Percentiles rank a stretch among this genome's conserved stretches.
Conservation (phyloP, 2,113 vertebrate genomes). For the Limanda limanda region DNA sequence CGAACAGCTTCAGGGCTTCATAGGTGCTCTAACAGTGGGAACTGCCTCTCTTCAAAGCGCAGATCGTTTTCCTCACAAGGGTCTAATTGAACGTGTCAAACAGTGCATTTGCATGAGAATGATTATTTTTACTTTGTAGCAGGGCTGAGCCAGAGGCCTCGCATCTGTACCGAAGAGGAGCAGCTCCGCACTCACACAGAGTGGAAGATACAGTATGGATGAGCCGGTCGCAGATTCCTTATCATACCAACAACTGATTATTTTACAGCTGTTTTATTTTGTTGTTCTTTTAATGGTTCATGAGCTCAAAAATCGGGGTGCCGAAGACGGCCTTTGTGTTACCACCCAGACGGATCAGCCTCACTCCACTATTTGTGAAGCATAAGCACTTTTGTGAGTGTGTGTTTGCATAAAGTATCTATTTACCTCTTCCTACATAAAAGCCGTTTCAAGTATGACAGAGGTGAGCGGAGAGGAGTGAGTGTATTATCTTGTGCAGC, state of each 20-base stretch:
- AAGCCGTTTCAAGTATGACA: constrained; percentile 56
- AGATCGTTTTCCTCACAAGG: constrained; percentile 67
- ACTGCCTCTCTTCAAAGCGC: constrained; percentile 64
- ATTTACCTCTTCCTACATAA: constrained; percentile 38
- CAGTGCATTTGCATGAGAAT: constrained; percentile 60
- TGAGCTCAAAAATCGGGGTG: constrained; percentile 11
- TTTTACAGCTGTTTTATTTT: constrained; percentile 17
- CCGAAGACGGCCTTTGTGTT: neutral
- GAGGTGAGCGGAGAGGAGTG: constrained; percentile 62
- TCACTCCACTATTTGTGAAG: constrained; percentile 22
- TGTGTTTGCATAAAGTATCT: constrained; percentile 37
- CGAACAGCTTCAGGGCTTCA: constrained; percentile 47
- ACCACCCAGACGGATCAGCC: neutral
- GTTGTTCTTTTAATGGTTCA: neutral
- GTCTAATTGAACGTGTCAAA: constrained; percentile 70
- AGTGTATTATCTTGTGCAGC: constrained; percentile 71
- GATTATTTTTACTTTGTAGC: constrained; percentile 50
- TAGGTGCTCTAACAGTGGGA: constrained; percentile 70
- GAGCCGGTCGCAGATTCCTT: neutral
- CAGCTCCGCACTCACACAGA: constrained; percentile 4
- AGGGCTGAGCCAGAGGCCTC: constrained; percentile 32
- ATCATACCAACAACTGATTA: constrained; percentile 28
- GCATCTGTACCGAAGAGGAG: constrained; percentile 11
- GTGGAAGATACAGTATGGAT: neutral
- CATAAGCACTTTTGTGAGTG: constrained; percentile 36